Evolutionary conservation across 2,888 invertebrate species (phyloP), one percentile per base, ranked within the genome.

Genomic region (Drosophila silvestris): DNA sequence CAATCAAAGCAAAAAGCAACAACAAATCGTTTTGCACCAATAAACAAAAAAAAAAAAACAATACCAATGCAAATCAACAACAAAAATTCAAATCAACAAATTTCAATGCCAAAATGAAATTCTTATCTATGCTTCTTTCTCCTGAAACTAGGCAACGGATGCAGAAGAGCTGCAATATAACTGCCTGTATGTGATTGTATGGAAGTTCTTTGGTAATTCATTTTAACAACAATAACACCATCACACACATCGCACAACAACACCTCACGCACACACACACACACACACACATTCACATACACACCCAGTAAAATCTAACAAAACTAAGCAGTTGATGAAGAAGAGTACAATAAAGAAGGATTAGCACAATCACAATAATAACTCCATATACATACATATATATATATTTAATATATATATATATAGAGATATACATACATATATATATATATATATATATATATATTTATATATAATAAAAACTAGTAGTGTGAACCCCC

Each of bases 181-280:
- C 95, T 96, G 96, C 95, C 95, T 96, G 94, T 95, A 95, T 95
- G 95, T 95, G 94, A 95, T 95, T 93, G 95, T 95, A 94, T 95
- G 95, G 93, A 95, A 95, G 93, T 94, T 95, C 91, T 94, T 95
- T 94, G 95, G 95, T 95, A 95, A 95, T 93, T 93, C 90, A 85
- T 79, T 73, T 78, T 81, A 77, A 85, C 83, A 85, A 81, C 78
- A 62, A 70, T 57, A 52, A 70, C 62, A 56, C 75, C 39, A 63
- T 54, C 22, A 51, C 22, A 47, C 47, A 16, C 26, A 16, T 47
- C 9, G 47, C 47, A 44, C 65, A 62, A 47, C 39, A 28, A 12
- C 28, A 28, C 56, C 54, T 41, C 37, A 70, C 60, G 33, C 35
- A 35, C 44, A 61, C 37, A 62, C 35, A 47, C 33, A 51, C 57